phyloP scores from a whole-genome alignment of 2,888 invertebrate genomes.

The Pseudococcus viburni region DNA sequence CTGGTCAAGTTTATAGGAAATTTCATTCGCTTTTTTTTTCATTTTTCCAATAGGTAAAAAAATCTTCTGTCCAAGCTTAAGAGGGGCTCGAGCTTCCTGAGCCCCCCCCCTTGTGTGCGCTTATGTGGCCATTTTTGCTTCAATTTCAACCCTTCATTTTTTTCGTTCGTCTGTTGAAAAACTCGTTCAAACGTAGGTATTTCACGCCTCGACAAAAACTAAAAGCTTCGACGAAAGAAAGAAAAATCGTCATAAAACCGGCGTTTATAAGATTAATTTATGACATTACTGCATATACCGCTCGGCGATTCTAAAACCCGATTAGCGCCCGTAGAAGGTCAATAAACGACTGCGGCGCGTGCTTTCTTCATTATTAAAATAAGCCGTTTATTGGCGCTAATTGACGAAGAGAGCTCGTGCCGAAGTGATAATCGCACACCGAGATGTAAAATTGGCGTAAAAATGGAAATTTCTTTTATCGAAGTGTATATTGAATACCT shows the following conservation, averaged over 20 bases:
- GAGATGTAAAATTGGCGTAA: constrained; percentile 18
- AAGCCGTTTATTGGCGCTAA: background rate
- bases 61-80: too few species aligned
- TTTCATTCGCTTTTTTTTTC: too few species aligned
- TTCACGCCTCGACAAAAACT: too few species aligned
- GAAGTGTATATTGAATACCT: background rate
- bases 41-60: too few species aligned
- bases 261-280: background rate
- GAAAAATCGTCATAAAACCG: background rate
- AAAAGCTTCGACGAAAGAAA: background rate
- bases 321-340: background rate
- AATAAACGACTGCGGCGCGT: background rate
- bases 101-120: too few species aligned
- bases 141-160: too few species aligned
- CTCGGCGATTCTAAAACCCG: background rate
- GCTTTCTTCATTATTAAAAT: constrained; percentile 8
- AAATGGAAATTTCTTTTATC: constrained; percentile 10
- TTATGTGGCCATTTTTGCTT: too few species aligned
- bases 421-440: background rate
- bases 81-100: too few species aligned
- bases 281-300: background rate
- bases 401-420: background rate
- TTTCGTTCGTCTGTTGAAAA: too few species aligned
- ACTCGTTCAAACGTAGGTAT: too few species aligned
- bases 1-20: too few species aligned